Percentiles rank a stretch among this genome's conserved stretches.
These are phyloP conservation scores for Hapalemur alaotrensis DNA, from an alignment of 2,797 vertebrate species.

Conservation along the genomic window DNA sequence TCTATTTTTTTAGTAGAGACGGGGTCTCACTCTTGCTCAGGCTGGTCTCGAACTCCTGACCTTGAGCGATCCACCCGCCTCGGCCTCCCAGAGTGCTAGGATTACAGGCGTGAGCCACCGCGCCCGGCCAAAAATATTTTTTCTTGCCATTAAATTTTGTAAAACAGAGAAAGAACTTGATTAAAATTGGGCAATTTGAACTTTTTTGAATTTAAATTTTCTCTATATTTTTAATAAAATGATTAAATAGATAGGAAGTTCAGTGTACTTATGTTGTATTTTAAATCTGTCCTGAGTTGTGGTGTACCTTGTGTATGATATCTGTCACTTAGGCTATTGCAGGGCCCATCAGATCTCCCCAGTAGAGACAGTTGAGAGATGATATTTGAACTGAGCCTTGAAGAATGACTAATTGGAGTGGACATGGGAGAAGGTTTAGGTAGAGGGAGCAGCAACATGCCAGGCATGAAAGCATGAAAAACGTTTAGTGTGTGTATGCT, in stretches of 20 bases:
- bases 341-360: neutral
- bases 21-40: too few relatives aligned
- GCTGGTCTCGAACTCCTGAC: too few relatives aligned
- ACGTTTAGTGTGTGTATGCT: neutral
- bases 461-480: neutral
- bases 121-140: too few relatives aligned
- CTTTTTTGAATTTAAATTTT: neutral
- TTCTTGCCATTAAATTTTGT: neutral
- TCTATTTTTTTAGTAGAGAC: too few relatives aligned
- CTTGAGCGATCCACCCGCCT: too few relatives aligned
- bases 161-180: neutral
- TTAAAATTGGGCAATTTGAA: neutral
- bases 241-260: neutral
- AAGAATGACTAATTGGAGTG: neutral
- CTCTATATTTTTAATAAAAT: conserved; percentile 39
- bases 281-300: conserved; percentile 9
- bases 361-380: neutral
- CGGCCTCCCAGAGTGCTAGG: too few relatives aligned
- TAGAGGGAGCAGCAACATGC: neutral
- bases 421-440: neutral
- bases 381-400: neutral
- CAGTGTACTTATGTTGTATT: neutral
- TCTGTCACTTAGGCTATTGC: neutral
- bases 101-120: too few relatives aligned
- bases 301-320: neutral